Evolutionary conservation across 2,888 invertebrate species (phyloP).

Genomic region (Apomyelois bistriatella): DNA sequence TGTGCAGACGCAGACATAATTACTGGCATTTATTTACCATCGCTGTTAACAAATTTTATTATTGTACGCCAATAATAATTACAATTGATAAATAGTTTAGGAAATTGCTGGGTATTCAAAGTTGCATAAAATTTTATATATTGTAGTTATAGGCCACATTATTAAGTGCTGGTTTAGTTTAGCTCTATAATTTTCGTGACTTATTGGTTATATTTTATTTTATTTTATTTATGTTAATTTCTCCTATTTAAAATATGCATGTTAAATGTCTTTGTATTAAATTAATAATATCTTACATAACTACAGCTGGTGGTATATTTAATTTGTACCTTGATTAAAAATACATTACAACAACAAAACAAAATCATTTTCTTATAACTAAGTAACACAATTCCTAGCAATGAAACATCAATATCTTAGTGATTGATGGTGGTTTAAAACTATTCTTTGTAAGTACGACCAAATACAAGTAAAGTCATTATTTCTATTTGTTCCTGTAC

Average conservation of each 20-base stretch:
- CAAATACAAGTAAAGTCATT: constrained; percentile 1
- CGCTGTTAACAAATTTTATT: constrained; percentile 18
- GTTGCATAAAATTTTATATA: neutral
- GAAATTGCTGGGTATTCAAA: constrained; percentile 9
- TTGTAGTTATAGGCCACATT: neutral
- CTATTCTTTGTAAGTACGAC: neutral
- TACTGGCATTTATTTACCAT: constrained; percentile 16
- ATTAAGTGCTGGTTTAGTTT: neutral
- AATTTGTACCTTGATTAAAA: neutral
- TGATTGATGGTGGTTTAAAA: constrained; percentile 3
- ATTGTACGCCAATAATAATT: constrained; percentile 17
- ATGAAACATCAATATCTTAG: neutral
- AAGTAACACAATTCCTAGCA: neutral
- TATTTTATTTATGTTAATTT: no score
- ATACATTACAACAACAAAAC: neutral
- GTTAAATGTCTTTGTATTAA: no score
- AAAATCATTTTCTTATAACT: neutral
- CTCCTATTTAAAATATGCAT: no score
- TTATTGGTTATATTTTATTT: no score
- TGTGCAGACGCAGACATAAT: constrained; percentile 23
- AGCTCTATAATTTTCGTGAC: no score
- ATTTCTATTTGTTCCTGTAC: neutral
- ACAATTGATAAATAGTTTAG: constrained; percentile 20
- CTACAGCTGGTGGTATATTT: no score
- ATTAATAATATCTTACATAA: neutral